Conservation (phyloP, 2,113 vertebrate genomes). For the Larimichthys crocea region DNA sequence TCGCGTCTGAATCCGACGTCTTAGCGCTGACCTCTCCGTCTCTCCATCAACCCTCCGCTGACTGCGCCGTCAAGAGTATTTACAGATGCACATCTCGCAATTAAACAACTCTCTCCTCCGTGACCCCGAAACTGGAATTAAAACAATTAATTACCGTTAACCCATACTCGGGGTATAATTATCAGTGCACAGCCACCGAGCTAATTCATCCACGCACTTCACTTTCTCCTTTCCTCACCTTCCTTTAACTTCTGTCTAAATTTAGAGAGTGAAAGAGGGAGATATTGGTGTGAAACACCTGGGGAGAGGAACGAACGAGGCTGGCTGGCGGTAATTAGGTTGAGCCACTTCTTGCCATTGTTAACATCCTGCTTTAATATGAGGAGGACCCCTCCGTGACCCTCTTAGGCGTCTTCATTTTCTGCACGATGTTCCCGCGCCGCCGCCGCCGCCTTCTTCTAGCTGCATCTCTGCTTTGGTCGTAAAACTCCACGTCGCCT, state of each 20-base stretch:
- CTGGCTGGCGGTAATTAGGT: slow-evolving; percentile 80
- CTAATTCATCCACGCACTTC: slow-evolving; percentile 38
- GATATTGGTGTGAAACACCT: slow-evolving; percentile 65
- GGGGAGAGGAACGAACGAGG: slow-evolving; percentile 45
- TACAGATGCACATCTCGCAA: slow-evolving; percentile 71
- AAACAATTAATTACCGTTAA: slow-evolving; percentile 84
- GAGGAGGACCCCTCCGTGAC: slow-evolving; percentile 75
- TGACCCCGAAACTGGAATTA: slow-evolving; percentile 79
- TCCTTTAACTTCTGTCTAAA: slow-evolving; percentile 74
- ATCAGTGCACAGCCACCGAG: slow-evolving; percentile 65
- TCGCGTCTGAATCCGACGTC: background rate
- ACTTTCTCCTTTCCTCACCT: slow-evolving; percentile 58
- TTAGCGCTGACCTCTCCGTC: slow-evolving; percentile 34
- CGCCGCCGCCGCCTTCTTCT: background rate
- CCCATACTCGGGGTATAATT: slow-evolving; percentile 77
- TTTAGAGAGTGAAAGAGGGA: slow-evolving; percentile 68
- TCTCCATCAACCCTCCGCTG: slow-evolving; percentile 20
- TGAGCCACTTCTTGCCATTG: slow-evolving; percentile 81
- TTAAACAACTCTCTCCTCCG: slow-evolving; percentile 71
- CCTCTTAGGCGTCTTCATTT: slow-evolving; percentile 67
- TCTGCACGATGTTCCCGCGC: slow-evolving; percentile 40
- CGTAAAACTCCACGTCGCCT: background rate
- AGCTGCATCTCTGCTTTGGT: background rate
- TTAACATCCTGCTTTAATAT: slow-evolving; percentile 84
- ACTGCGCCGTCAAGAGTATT: slow-evolving; percentile 61